phyloP scores from a whole-genome alignment of 2,888 invertebrate species.

The Hypena proboscidalis region DNA sequence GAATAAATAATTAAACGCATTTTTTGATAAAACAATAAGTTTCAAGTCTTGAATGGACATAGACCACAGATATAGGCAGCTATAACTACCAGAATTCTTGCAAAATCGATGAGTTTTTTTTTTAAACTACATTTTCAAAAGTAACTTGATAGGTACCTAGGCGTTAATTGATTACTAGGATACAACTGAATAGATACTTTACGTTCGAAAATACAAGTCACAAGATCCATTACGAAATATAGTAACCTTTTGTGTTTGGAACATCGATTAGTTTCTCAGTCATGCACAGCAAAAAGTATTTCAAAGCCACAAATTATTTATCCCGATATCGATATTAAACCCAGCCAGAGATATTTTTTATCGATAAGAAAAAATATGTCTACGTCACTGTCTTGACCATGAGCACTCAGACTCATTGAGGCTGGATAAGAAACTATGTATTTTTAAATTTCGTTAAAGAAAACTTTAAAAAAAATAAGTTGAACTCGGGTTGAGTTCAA shows the following conservation, averaged over 20 bases:
- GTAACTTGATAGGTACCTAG: conserved; percentile 1
- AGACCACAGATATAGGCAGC: too few species aligned
- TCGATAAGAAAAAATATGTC: conserved; percentile 70
- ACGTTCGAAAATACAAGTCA: too few species aligned
- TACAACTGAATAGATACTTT: too few species aligned
- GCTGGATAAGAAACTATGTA: conserved; percentile 35
- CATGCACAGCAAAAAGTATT: conserved; percentile 56
- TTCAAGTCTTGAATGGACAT: too few species aligned
- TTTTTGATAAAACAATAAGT: too few species aligned
- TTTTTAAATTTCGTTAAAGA: neutral
- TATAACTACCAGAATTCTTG: too few species aligned
- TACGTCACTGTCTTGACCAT: conserved; percentile 65
- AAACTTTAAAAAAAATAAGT: neutral
- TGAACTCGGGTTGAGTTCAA: too few species aligned
- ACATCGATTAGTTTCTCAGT: conserved; percentile 48
- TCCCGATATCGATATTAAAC: conserved; percentile 73
- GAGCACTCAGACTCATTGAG: conserved; percentile 21
- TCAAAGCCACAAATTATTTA: conserved; percentile 66
- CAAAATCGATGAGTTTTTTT: neutral
- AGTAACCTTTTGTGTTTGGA: conserved; percentile 36
- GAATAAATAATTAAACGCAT: too few species aligned
- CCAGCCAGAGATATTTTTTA: conserved; percentile 61
- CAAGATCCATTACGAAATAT: conserved; percentile 10
- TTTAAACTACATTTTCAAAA: neutral
- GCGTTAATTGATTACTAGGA: too few species aligned